Conservation (phyloP, 1,140 invertebrate species). For the Cryptotermes secundus region DNA sequence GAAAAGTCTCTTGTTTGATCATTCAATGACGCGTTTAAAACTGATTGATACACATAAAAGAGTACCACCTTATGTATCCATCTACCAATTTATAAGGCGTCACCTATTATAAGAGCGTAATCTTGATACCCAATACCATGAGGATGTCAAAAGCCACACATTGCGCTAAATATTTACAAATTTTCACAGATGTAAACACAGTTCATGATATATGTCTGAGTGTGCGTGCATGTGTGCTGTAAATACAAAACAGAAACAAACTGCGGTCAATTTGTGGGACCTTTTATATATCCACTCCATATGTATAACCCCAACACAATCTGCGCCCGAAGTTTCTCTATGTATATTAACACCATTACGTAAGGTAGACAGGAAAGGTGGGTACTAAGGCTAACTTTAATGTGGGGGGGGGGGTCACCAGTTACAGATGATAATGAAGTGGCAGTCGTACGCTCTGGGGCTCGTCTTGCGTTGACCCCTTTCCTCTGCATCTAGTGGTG, state of each 20-base stretch:
- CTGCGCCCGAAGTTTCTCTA: not conserved
- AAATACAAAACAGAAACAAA: too few species aligned
- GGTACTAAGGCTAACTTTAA: not conserved
- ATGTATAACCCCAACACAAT: not conserved
- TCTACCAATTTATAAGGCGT: not conserved
- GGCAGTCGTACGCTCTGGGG: not conserved
- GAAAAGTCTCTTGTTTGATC: too few species aligned
- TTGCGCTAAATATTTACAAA: too few species aligned
- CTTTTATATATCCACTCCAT: not conserved
- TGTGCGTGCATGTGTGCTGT: too few species aligned
- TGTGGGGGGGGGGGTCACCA: not conserved
- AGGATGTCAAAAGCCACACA: too few species aligned
- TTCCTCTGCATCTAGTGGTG: constrained; percentile 4
- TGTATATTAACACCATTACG: not conserved
- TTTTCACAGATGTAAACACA: too few species aligned
- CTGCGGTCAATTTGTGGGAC: not conserved
- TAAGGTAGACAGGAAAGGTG: not conserved
- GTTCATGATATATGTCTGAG: too few species aligned
- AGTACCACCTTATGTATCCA: too few species aligned
- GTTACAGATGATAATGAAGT: not conserved
- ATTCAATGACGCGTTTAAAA: too few species aligned
- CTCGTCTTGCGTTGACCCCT: constrained; percentile 8
- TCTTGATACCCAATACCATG: too few species aligned
- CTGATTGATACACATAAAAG: too few species aligned
- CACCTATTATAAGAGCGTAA: too few species aligned